phyloP scores from a whole-genome alignment of 2,888 invertebrate species.

The Pyrrhosoma nymphula region DNA sequence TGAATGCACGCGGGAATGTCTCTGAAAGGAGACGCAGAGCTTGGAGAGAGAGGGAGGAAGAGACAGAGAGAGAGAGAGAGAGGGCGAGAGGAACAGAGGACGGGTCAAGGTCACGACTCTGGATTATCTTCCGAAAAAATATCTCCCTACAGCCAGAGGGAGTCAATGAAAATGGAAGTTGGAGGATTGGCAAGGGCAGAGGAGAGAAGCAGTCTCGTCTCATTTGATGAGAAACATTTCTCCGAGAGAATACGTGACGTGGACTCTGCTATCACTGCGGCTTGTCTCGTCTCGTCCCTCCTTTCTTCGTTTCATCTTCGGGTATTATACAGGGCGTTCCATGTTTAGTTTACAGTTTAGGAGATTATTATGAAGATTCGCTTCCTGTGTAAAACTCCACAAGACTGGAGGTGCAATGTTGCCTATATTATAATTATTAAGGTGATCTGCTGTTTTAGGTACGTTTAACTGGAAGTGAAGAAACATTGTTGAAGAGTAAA shows the following conservation, averaged over 20 bases:
- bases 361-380: no score
- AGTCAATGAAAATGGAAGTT: background rate
- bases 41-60: background rate
- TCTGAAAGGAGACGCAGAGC: background rate
- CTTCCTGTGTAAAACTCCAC: no score
- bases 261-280: background rate
- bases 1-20: background rate
- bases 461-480: no score
- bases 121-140: constrained; percentile 1
- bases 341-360: no score
- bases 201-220: background rate
- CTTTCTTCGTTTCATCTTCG: no score
- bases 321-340: no score
- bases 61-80: no score
- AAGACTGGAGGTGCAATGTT: no score
- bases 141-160: background rate
- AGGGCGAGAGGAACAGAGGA: background rate
- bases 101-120: constrained; percentile 8
- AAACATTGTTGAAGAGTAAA: no score
- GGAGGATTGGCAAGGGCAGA: background rate
- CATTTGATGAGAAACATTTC: background rate
- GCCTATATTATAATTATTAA: no score
- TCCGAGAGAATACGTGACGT: background rate
- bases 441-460: no score
- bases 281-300: background rate